These are phyloP conservation scores for Drosophila nannoptera DNA, from an alignment of 1,140 invertebrate genomes.

Conservation along the genomic window DNA sequence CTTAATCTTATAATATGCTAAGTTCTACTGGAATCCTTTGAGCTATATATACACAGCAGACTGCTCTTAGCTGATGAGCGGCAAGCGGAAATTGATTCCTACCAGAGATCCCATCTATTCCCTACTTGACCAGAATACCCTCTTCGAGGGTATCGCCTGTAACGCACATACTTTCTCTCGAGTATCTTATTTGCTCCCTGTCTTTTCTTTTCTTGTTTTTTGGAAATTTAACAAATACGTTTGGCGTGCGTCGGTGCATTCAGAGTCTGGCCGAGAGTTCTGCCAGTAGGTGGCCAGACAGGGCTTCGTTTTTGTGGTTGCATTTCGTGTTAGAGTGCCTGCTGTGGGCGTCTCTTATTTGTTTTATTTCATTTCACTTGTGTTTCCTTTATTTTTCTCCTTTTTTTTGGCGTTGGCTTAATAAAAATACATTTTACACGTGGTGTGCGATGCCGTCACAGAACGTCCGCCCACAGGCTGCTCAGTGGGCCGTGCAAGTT, in stretches of 20 bases:
- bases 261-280: conserved; percentile 13
- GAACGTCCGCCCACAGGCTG: conserved; percentile 2
- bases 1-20: too few species aligned
- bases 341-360: conserved; percentile 15
- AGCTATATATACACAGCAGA: too few species aligned
- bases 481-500: conserved; percentile 35
- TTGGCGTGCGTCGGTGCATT: conserved; percentile 37
- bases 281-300: conserved; percentile 23
- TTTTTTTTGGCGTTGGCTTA: conserved; percentile 57
- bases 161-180: conserved; percentile 13
- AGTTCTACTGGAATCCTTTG: too few species aligned
- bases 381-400: conserved; percentile 2
- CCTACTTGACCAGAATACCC: neutral
- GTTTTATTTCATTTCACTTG: neutral
- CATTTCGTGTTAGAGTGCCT: conserved; percentile 46
- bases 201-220: conserved; percentile 6
- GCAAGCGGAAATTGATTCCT: neutral
- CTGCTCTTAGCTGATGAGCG: neutral
- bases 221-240: conserved; percentile 74
- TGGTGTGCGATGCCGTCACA: conserved; percentile 31
- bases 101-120: neutral
- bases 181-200: conserved; percentile 48
- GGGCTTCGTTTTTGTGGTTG: conserved; percentile 44
- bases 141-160: neutral
- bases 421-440: conserved; percentile 77